Percentiles rank a stretch among this genome's conserved stretches.
Evolutionary conservation across 1,140 invertebrate species (phyloP).

Genomic region (Neocloeon triangulifer): DNA sequence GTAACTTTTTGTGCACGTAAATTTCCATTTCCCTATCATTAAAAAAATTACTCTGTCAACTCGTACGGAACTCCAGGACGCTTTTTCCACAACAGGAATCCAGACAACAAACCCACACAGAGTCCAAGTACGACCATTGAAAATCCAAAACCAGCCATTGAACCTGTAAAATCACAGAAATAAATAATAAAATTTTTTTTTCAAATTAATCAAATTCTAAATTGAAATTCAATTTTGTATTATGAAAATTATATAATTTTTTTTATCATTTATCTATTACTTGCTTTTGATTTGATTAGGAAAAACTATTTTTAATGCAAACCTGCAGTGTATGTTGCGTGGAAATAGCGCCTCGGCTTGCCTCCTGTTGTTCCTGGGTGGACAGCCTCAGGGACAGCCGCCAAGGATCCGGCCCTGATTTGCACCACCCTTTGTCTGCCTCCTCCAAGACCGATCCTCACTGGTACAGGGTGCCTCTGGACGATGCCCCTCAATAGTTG

Average conservation of each 20-base stretch:
- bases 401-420: conserved; percentile 14
- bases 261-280: not conserved
- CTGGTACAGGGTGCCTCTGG: conserved; percentile 14
- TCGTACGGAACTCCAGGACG: conserved; percentile 11
- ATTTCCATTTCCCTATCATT: not conserved
- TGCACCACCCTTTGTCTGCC: conserved; percentile 12
- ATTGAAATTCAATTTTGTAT: not conserved
- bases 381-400: conserved; percentile 14
- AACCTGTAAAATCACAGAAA: conserved; percentile 11
- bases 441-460: conserved; percentile 12
- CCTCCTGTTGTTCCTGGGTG: conserved; percentile 13
- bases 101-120: conserved; percentile 16
- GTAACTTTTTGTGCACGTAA: too few relatives aligned
- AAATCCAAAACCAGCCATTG: conserved; percentile 18
- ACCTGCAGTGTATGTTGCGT: conserved; percentile 12
- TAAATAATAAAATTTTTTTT: not conserved
- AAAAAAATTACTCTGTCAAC: conserved; percentile 3
- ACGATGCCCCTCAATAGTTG: conserved; percentile 14
- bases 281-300: not conserved
- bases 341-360: conserved; percentile 8
- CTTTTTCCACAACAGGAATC: conserved; percentile 19
- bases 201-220: not conserved
- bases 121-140: conserved; percentile 19
- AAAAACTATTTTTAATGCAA: not conserved
- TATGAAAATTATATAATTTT: not conserved